phyloP scores from a whole-genome alignment of 1,140 invertebrate species.

The Lineus longissimus region DNA sequence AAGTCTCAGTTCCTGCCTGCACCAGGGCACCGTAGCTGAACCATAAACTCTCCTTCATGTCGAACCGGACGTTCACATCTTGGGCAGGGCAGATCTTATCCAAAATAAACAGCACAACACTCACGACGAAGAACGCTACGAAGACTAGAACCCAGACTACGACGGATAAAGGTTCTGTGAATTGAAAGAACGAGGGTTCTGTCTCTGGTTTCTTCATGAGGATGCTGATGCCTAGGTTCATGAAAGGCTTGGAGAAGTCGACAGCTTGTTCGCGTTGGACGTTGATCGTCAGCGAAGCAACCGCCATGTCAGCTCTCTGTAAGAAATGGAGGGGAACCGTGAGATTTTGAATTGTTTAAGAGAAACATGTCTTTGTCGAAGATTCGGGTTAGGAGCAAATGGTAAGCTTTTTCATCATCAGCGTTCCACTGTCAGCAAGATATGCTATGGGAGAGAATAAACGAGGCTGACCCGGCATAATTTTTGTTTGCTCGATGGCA shows the following conservation, averaged over 20 bases:
- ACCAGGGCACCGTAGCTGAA: slow-evolving; percentile 45
- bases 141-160: slow-evolving; percentile 98
- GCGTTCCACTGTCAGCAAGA: too few species aligned
- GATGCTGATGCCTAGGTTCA: slow-evolving; percentile 94
- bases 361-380: too few species aligned
- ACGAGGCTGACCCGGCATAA: too few species aligned
- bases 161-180: slow-evolving; percentile 90
- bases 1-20: slow-evolving; percentile 19
- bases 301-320: slow-evolving; percentile 93
- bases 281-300: slow-evolving; percentile 93
- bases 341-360: too few species aligned
- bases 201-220: slow-evolving; percentile 95
- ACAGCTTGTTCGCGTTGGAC: slow-evolving; percentile 88
- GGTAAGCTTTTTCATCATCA: too few species aligned
- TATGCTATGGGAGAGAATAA: too few species aligned
- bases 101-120: slow-evolving; percentile 85
- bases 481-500: too few species aligned
- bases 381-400: too few species aligned
- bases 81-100: slow-evolving; percentile 92
- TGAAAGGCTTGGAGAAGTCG: slow-evolving; percentile 94
- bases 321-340: slow-evolving; percentile 58
- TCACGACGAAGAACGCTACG: slow-evolving; percentile 92
- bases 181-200: slow-evolving; percentile 87
- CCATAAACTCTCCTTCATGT: slow-evolving; percentile 44
- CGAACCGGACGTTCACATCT: slow-evolving; percentile 31